Evolutionary conservation across 2,797 vertebrate species (phyloP).

Genomic region (Galago senegalensis): DNA sequence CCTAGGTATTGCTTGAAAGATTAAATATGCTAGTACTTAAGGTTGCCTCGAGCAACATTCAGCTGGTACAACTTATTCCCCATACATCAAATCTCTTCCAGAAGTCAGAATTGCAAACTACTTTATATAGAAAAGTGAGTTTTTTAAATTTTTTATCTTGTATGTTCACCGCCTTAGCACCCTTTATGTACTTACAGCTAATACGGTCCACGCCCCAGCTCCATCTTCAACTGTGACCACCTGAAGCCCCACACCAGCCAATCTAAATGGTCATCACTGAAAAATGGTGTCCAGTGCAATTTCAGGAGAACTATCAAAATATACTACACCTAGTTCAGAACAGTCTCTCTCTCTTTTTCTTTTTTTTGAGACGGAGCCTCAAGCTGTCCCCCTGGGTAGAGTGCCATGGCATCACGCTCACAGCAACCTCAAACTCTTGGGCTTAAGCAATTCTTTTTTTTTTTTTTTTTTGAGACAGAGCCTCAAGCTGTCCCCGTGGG

Average conservation of each 20-base stretch:
- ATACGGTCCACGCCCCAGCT: too few relatives aligned
- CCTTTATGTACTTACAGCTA: background rate
- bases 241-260: background rate
- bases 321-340: background rate
- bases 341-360: background rate
- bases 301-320: background rate
- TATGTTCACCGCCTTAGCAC: background rate
- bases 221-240: background rate
- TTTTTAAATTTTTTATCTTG: background rate
- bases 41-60: slow-evolving; percentile 14
- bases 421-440: too few relatives aligned
- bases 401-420: too few relatives aligned
- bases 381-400: too few relatives aligned
- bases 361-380: too few relatives aligned
- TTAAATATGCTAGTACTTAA: background rate
- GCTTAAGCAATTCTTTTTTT: too few relatives aligned
- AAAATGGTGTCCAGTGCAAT: background rate
- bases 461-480: too few relatives aligned
- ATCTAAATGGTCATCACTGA: background rate
- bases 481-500: too few relatives aligned
- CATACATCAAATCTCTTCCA: background rate
- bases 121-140: slow-evolving; percentile 3
- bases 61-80: background rate
- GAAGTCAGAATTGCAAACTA: slow-evolving; percentile 41
- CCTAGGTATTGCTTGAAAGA: slow-evolving; percentile 39